Evolutionary conservation across 2,888 invertebrate species (phyloP), one percentile per base, ranked within the genome.

Genomic region (Phytoseiulus persimilis): DNA sequence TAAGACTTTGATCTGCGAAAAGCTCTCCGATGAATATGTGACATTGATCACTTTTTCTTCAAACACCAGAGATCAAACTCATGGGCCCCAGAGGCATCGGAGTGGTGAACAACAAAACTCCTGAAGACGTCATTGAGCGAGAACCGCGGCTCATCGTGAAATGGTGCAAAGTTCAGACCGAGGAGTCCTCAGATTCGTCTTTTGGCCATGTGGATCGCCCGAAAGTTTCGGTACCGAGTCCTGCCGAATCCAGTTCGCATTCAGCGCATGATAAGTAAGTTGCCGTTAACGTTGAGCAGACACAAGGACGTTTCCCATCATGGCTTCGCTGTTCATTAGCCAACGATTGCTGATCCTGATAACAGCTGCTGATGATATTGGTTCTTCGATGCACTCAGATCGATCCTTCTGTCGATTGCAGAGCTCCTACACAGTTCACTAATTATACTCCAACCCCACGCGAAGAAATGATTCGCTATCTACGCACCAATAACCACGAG

Each of bases 401-500:
- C 1, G 2, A 23, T 18, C 18, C 65, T 65, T 18, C 23, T 18
- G 1, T 23, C 5, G 9, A 3, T 18, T 18, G 2, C 65, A 65
- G 65, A 65, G 65, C 65, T 18, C 65, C 65, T 18, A 28, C 28
- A 2, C 65, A 65, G 28, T 65, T 65, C 65, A 65, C 65, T 65
- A 65, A 65, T 65, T 65, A 65, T 23, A 32, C 87, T 23, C 33
- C 87, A 1, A 87, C 87, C 33, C 87, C 32, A 11, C 87, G 87
- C 33, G 87, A 87, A 31, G 87, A 87, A 87, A 87, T 87, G 39
- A 87, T 87, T 33, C 95, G 95, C 91, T 95, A 95, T 1, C 95
- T 95, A 90, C 93, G 95, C 31, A 95, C 95, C 89, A 95, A 95
- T 39, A 95, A 96, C 92, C 95, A 95, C 91, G 95, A 95, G 91